Percentiles rank a stretch among this genome's conserved stretches.
These are phyloP conservation scores for Lysiphlebus fabarum DNA, from an alignment of 1,140 invertebrate species.

Conservation along the genomic window DNA sequence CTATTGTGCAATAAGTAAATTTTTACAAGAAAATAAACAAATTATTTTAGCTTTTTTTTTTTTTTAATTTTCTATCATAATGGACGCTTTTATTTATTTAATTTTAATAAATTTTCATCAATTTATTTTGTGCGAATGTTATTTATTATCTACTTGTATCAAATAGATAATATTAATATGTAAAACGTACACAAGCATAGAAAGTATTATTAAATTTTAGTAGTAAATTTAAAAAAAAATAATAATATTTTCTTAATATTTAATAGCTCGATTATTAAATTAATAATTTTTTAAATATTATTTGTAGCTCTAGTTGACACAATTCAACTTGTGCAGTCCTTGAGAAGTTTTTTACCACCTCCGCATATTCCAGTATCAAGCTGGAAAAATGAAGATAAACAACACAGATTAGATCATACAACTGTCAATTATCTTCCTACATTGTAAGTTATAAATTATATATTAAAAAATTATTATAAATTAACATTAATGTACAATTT, in stretches of 20 bases:
- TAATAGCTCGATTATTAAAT: slow-evolving; percentile 9
- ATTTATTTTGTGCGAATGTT: no score
- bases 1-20: background rate
- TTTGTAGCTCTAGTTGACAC: slow-evolving; percentile 75
- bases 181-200: no score
- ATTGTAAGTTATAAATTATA: slow-evolving; percentile 11
- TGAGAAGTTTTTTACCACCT: slow-evolving; percentile 77
- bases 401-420: slow-evolving; percentile 58
- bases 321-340: slow-evolving; percentile 78
- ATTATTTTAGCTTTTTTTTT: no score
- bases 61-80: no score
- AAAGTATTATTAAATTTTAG: no score
- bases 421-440: slow-evolving; percentile 42
- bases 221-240: no score
- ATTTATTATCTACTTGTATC: no score
- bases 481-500: slow-evolving; percentile 14
- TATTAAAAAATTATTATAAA: background rate
- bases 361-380: slow-evolving; percentile 82
- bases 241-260: background rate
- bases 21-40: no score
- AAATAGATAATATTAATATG: no score
- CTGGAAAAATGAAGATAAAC: slow-evolving; percentile 82
- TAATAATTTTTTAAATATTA: slow-evolving; percentile 23
- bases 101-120: no score
- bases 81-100: no score